A percentile compares a stretch with the other conserved stretches of the same genome.
phyloP scores from a whole-genome alignment of 2,797 vertebrate species.

The Spondyliosoma cantharus region DNA sequence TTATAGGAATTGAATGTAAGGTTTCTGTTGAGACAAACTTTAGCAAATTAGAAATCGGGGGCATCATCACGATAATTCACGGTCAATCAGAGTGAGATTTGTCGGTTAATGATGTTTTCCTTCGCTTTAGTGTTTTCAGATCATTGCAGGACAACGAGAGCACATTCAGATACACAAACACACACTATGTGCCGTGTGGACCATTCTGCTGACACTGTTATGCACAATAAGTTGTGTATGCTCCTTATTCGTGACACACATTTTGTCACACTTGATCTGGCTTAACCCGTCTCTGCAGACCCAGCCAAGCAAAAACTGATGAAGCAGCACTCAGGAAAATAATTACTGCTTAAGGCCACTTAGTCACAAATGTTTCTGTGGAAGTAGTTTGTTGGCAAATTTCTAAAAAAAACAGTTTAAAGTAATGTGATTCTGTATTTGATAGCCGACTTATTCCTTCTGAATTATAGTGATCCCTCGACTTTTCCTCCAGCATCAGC shows the following conservation, averaged over 20 bases:
- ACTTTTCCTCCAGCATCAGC: too few relatives aligned
- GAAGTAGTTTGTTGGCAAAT: neutral
- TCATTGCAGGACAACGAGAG: neutral
- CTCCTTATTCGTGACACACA: neutral
- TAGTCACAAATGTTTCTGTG: neutral
- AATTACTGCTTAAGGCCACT: constrained; percentile 13
- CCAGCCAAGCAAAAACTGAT: constrained; percentile 5
- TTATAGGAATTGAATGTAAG: too few relatives aligned
- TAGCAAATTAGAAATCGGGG: neutral
- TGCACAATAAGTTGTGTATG: neutral
- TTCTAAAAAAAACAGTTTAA: neutral
- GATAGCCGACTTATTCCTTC: too few relatives aligned
- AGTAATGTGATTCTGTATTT: neutral
- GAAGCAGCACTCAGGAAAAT: neutral
- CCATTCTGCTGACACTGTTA: neutral
- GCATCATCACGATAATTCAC: neutral
- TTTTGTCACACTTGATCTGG: constrained; percentile 7
- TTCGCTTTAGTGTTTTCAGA: neutral
- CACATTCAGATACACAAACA: neutral
- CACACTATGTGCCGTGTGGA: neutral
- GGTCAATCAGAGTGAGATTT: neutral
- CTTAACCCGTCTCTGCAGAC: neutral
- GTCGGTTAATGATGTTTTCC: neutral
- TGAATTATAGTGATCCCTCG: neutral
- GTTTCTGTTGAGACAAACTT: neutral